Evolutionary conservation across 2,113 vertebrate genomes (phyloP).

Genomic region (Lepisosteus oculatus): DNA sequence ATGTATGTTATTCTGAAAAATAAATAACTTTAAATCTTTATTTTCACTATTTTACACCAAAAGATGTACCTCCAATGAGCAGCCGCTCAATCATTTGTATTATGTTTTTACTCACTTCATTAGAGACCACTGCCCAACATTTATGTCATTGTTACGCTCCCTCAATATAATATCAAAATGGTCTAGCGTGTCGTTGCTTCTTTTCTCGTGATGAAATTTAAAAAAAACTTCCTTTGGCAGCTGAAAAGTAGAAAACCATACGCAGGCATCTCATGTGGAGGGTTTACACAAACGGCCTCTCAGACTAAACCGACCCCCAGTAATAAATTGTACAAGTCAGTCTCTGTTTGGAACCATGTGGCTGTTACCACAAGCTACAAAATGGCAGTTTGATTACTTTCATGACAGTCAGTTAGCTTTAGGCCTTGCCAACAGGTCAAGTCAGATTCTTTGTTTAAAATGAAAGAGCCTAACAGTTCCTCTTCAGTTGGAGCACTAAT

Average conservation of each 20-base stretch:
- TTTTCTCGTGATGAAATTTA: too few species aligned
- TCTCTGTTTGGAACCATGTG: constrained; percentile 22
- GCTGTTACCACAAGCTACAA: constrained; percentile 34
- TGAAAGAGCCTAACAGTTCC: constrained; percentile 14
- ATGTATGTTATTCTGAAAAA: too few species aligned
- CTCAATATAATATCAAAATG: too few species aligned
- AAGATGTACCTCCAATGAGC: too few species aligned
- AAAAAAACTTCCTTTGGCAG: neutral
- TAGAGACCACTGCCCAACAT: too few species aligned
- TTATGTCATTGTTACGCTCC: too few species aligned
- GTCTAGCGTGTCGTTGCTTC: too few species aligned
- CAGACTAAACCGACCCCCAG: constrained; percentile 21
- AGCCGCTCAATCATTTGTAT: too few species aligned
- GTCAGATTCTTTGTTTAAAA: constrained; percentile 29
- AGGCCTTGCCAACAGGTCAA: constrained; percentile 17
- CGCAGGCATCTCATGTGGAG: too few species aligned
- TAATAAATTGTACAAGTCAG: constrained; percentile 23
- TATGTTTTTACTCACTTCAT: too few species aligned
- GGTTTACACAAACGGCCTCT: constrained; percentile 29
- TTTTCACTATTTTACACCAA: too few species aligned
- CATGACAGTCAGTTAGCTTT: constrained; percentile 22
- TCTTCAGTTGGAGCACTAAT: constrained; percentile 28
- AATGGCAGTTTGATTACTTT: constrained; percentile 39
- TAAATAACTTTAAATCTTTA: too few species aligned
- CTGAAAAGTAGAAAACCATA: neutral